Conservation (phyloP, 2,113 vertebrate genomes). For the Centropus bengalensis region DNA sequence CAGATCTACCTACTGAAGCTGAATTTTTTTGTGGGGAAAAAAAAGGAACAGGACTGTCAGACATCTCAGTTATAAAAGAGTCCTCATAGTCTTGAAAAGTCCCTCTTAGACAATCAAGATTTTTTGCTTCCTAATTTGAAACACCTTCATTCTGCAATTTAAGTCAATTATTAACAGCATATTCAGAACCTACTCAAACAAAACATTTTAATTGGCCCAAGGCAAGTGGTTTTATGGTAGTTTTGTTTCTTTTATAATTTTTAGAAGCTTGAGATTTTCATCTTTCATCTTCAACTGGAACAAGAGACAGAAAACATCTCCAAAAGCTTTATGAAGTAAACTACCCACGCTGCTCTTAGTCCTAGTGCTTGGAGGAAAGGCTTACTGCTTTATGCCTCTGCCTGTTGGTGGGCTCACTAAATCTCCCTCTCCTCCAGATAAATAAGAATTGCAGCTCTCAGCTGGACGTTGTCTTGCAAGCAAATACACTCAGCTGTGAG, state of each 20-base stretch:
- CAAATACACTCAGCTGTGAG: not conserved
- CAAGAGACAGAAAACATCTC: not conserved
- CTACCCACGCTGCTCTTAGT: not conserved
- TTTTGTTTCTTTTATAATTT: not conserved
- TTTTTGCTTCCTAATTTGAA: conserved; percentile 27
- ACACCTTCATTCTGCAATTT: conserved; percentile 1
- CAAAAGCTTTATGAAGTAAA: conserved; percentile 7
- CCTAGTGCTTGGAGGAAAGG: not conserved
- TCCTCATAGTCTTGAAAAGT: conserved; percentile 2
- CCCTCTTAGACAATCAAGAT: not conserved
- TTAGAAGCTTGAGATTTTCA: not conserved
- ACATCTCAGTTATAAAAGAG: not conserved
- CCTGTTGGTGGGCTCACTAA: not conserved
- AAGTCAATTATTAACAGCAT: conserved; percentile 26
- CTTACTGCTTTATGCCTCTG: not conserved
- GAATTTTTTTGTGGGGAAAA: not conserved
- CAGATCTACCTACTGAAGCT: not conserved
- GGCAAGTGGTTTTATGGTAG: not conserved
- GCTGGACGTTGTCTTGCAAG: not conserved
- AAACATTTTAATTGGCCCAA: conserved; percentile 53
- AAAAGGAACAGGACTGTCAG: conserved; percentile 18
- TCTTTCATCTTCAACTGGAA: not conserved
- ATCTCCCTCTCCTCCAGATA: not conserved
- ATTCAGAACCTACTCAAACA: conserved; percentile 40
- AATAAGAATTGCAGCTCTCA: not conserved